Conservation (phyloP, 2,797 vertebrate genomes). For the Phyllotis vaccarum region DNA sequence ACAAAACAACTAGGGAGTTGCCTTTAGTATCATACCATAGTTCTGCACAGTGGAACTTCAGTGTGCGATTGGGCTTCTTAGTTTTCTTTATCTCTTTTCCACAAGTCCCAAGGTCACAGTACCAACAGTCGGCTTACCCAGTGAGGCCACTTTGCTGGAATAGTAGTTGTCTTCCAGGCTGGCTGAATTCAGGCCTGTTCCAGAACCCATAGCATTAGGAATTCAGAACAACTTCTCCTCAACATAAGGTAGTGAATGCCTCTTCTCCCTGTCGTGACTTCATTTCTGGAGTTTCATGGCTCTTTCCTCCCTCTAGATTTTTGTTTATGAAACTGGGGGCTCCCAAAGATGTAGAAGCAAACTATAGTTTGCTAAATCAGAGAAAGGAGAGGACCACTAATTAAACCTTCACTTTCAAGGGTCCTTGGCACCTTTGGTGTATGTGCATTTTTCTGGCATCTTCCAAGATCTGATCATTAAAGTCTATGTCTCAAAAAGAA, state of each 20-base stretch:
- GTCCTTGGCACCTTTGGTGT: not conserved
- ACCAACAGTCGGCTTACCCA: not conserved
- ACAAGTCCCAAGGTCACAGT: not conserved
- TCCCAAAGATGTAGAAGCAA: not conserved
- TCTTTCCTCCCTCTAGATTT: not conserved
- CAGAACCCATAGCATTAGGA: not conserved
- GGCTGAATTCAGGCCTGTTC: no score
- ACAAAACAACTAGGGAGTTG: not conserved
- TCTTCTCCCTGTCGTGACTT: not conserved
- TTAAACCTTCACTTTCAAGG: not conserved
- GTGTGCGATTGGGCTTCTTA: no score
- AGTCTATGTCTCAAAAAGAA: not conserved
- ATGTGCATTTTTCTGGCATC: not conserved
- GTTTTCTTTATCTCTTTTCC: not conserved
- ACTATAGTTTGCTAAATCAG: not conserved
- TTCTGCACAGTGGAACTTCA: not conserved
- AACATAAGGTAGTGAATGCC: no score
- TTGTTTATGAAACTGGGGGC: not conserved
- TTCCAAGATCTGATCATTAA: not conserved
- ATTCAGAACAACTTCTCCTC: not conserved
- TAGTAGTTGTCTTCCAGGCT: not conserved
- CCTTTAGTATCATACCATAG: not conserved
- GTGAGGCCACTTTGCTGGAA: not conserved
- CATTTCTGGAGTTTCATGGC: not conserved
- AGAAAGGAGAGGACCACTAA: not conserved